Conservation (phyloP, 1,140 invertebrate genomes). For the Eumaeus atala region DNA sequence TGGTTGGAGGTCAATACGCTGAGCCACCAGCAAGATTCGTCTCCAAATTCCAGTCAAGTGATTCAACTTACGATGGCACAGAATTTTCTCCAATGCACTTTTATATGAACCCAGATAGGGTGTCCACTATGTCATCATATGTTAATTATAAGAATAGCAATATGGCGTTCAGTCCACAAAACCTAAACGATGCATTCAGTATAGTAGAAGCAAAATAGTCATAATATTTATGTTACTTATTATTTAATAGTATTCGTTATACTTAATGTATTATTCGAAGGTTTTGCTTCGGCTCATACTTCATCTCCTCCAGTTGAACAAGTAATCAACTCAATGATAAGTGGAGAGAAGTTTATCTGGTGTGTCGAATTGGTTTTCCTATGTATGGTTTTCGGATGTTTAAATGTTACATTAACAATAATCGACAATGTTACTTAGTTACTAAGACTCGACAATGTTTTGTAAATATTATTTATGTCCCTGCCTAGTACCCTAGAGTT, state of each 20-base stretch:
- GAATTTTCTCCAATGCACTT: conserved; percentile 30
- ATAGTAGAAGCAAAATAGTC: conserved; percentile 39
- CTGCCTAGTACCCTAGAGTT: no score
- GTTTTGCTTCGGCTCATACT: not conserved
- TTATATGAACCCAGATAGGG: conserved; percentile 34
- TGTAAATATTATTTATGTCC: no score
- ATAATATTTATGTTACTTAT: no score
- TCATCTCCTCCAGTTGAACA: not conserved
- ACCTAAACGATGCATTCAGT: conserved; percentile 70
- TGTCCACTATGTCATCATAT: conserved; percentile 52
- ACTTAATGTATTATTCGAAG: not conserved
- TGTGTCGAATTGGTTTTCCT: no score
- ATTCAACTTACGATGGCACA: conserved; percentile 32
- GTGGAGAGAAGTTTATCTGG: no score
- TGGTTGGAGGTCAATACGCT: conserved; percentile 64
- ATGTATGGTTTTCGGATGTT: no score
- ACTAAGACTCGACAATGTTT: no score
- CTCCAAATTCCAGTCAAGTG: conserved; percentile 31
- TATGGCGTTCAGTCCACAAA: conserved; percentile 71
- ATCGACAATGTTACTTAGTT: no score
- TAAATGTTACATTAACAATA: no score
- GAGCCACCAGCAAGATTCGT: conserved; percentile 60
- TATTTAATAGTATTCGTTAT: not conserved
- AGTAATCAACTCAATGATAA: no score
- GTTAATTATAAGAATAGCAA: conserved; percentile 70